Evolutionary conservation across 1,140 invertebrate genomes (phyloP), one percentile per base, ranked within the genome.

Genomic region (Telenomus remus): DNA sequence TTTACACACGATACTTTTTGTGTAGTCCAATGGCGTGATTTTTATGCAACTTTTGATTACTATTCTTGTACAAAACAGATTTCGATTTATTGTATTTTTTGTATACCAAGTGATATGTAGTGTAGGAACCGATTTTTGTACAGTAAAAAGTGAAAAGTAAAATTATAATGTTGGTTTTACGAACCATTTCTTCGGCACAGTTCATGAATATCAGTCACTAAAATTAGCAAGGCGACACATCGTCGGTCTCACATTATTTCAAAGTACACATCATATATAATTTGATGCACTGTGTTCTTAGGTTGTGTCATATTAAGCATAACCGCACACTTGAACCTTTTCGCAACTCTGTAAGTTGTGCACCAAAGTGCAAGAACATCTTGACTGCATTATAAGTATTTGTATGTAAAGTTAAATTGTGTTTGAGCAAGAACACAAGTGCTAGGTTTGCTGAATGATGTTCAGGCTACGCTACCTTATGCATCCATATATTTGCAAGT

Each of bases 321-420:
- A 66, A 47, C 61, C 47, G 50, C 61, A 73, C 54, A 51, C 55
- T 74, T 51, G 27, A 54, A 12, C 56, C 50, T 60, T 55, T 66
- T 53, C 14, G 44, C 48, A 74, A 74, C 39, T 66, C 47, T 44
- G 56, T 59, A 60, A 65, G 49, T 65, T 65, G 61, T 50, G 56
- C 63, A 42, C 47, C 53, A 51, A 68, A 74, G 71, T 74, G 71
- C 46, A 57, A 34, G 47, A 60, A 44, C 33, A 60, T 35, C 49
- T 35, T 44, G 8, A 43, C 33, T 55, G 55, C 51, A 43, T 57
- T 55, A 57, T 42, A 16, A 46, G 63, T 68, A 66, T 74, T 74
- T 68, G 64, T 63, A 64, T 63, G 37, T 50, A 74, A 60, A 68
- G 57, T 74, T 74, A 61, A 74, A 65, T 72, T 63, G 49, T 57